Conservation (phyloP, 1,140 invertebrate species). For the Pseudomyrmex cubaensis region DNA sequence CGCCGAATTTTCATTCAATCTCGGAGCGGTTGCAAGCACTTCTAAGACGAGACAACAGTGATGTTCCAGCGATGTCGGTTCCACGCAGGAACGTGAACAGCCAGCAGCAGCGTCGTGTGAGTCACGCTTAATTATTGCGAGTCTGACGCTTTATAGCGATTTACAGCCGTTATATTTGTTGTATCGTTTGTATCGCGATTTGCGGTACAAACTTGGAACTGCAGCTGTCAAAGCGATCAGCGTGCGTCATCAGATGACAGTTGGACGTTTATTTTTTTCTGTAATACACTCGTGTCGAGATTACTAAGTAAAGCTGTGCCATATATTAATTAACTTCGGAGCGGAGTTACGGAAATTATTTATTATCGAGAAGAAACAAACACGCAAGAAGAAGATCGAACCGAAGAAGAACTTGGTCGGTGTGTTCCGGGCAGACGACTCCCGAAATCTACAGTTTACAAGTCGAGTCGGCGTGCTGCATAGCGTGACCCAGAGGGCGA, state of each 20-base stretch:
- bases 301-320: no score
- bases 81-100: neutral
- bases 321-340: no score
- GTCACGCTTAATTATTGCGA: constrained; percentile 51
- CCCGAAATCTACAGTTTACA: neutral
- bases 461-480: neutral
- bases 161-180: constrained; percentile 28
- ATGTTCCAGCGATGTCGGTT: neutral
- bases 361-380: neutral
- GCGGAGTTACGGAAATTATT: neutral
- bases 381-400: neutral
- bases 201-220: no score
- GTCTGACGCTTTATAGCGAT: constrained; percentile 33
- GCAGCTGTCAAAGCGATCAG: neutral
- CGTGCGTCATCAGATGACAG: no score
- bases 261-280: no score
- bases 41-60: no score
- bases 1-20: neutral
- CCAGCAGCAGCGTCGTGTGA: constrained; percentile 44
- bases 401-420: neutral
- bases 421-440: neutral
- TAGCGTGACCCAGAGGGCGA: constrained; percentile 5
- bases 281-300: no score
- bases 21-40: neutral
- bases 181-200: neutral